Evolutionary conservation across 2,797 vertebrate species (phyloP), one percentile per base, ranked within the genome.

Genomic region (Rousettus madagascariensis): DNA sequence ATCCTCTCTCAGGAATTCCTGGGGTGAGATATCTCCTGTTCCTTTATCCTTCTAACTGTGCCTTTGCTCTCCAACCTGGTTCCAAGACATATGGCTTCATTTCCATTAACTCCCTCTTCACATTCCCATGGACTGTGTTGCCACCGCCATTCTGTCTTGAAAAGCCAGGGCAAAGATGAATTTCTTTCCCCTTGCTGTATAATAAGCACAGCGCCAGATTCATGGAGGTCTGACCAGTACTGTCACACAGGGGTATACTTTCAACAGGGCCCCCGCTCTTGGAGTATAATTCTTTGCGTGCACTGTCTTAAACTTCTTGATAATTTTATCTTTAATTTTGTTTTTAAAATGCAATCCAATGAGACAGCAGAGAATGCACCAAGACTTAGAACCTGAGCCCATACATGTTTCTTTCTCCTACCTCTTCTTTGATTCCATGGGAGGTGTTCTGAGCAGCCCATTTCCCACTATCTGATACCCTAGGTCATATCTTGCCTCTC

Each of bases 361-460:
- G 20, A 63, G 19, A 66, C 8, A 55, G 22, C 1, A 30, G 9
- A 43, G 8, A 33, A 51, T 11, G 26, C 0, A 0, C 12, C 0
- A 1, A 10, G 24, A 63, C 24, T 53, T 85, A 20, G 10, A 68
- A 0, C 17, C 9, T 26, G 59, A 46, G 20, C 26, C 7, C 57
- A 68, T 36, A 41, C 24, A 15, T 28, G 20, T 7, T 6, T 0
- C 15, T 5, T 1, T 6, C 19, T 28, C n/a, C 11, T 2, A 3
- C 51, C 33, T 43, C 1, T 12, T 36, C 9, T 13, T 16, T 30
- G 30, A 24, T 46, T 91, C 51, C n/a, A 26, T 19, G 57, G 36
- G 3, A 82, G 19, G 17, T 59, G 9, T 13, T 41, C 46, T 43
- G 12, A 38, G 16, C 10, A 66, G 28, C 57, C 24, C 8, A 49